These are phyloP conservation scores for Crocodylus rhombifer DNA, from an alignment of 2,797 vertebrate genomes.

Conservation along the genomic window DNA sequence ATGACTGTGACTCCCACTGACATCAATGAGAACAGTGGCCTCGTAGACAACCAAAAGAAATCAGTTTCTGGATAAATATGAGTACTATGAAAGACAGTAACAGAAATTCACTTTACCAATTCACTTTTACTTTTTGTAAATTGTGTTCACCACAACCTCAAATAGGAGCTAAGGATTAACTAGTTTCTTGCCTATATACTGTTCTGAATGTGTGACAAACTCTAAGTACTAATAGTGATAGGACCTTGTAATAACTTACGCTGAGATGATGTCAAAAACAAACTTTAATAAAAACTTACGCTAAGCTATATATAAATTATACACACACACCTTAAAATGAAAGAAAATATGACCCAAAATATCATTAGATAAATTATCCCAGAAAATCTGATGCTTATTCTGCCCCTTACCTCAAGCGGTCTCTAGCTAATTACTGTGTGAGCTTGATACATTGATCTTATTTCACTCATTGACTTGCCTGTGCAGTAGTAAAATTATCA, in stretches of 20 bases:
- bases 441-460: conserved; percentile 66
- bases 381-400: conserved; percentile 38
- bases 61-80: conserved; percentile 4
- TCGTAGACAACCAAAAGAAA: not conserved
- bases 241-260: conserved; percentile 27
- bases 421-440: conserved; percentile 46
- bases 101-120: conserved; percentile 37
- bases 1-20: not conserved
- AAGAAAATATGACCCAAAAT: not conserved
- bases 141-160: not conserved
- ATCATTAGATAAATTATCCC: conserved; percentile 32
- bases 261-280: not conserved
- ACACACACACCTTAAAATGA: conserved; percentile 42
- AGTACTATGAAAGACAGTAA: not conserved
- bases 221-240: conserved; percentile 19
- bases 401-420: conserved; percentile 19
- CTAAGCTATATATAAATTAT: not conserved
- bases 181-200: not conserved
- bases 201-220: not conserved
- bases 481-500: conserved; percentile 48
- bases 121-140: conserved; percentile 32
- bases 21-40: not conserved
- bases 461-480: conserved; percentile 64
- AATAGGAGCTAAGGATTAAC: conserved; percentile 32
- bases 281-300: conserved; percentile 6